phyloP scores from a whole-genome alignment of 2,113 vertebrate species.

The Dendropsophus ebraccatus region DNA sequence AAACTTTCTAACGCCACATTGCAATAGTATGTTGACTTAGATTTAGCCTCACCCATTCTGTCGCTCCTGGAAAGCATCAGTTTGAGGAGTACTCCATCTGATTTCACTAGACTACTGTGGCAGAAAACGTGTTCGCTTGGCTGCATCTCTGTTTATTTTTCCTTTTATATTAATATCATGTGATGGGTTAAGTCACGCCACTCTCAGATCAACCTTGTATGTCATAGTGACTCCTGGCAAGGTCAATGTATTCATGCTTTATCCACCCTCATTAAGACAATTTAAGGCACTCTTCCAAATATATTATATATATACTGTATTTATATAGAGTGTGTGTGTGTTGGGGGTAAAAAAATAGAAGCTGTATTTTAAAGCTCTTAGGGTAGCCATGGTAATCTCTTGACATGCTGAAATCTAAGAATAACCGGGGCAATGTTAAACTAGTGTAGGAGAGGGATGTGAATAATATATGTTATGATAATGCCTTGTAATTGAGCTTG shows the following conservation, averaged over 20 bases:
- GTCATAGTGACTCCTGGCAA: neutral
- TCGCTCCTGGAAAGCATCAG: conserved; percentile 27
- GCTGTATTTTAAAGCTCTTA: neutral
- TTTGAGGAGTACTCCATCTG: conserved; percentile 24
- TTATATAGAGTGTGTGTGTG: too few relatives aligned
- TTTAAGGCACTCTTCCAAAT: neutral
- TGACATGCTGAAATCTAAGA: neutral
- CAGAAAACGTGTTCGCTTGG: neutral
- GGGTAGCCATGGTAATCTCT: neutral
- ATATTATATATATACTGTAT: too few relatives aligned
- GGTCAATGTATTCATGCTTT: neutral
- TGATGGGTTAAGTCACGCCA: neutral
- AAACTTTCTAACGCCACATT: neutral
- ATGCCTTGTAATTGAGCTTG: conserved; percentile 24
- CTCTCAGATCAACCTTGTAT: neutral
- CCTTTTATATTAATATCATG: neutral
- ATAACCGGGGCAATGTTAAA: neutral
- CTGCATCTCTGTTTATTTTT: neutral
- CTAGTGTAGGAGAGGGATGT: neutral
- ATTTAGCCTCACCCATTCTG: conserved; percentile 5
- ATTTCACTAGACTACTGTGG: conserved; percentile 19
- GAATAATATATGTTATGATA: conserved; percentile 5
- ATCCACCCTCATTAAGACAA: neutral
- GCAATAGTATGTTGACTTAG: neutral
- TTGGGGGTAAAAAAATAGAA: neutral